Evolutionary conservation across 2,113 vertebrate species (phyloP).

Genomic region (Microcebus jonahi): DNA sequence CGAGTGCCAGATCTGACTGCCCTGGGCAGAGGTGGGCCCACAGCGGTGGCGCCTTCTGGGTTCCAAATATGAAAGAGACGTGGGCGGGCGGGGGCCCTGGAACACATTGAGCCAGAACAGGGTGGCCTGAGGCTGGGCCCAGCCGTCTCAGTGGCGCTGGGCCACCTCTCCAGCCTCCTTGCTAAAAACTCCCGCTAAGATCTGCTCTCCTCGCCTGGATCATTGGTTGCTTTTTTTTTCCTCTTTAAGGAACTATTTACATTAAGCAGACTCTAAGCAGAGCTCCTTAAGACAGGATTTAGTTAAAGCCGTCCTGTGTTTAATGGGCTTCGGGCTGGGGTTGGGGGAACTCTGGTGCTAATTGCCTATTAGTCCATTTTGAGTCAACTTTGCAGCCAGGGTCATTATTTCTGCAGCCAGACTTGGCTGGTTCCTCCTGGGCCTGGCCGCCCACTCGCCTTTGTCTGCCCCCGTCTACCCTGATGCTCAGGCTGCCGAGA

Average conservation of each 20-base stretch:
- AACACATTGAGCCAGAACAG: not conserved
- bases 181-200: not conserved
- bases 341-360: not conserved
- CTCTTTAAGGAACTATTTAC: no score
- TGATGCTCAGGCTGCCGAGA: not conserved
- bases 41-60: not conserved
- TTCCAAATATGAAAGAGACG: not conserved
- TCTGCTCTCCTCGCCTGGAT: not conserved
- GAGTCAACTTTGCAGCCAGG: not conserved
- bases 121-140: not conserved
- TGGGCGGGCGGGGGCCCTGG: not conserved
- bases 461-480: not conserved
- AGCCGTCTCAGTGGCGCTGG: not conserved
- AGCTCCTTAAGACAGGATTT: no score
- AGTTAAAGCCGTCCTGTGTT: no score
- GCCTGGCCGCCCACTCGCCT: not conserved
- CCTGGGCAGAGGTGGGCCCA: not conserved
- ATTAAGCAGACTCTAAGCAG: no score
- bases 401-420: not conserved
- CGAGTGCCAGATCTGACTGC: not conserved
- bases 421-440: not conserved
- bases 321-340: no score
- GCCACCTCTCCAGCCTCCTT: not conserved
- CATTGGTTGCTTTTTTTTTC: not conserved
- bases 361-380: not conserved